Conservation (phyloP, 2,888 invertebrate genomes). For the Eupithecia abbreviata region DNA sequence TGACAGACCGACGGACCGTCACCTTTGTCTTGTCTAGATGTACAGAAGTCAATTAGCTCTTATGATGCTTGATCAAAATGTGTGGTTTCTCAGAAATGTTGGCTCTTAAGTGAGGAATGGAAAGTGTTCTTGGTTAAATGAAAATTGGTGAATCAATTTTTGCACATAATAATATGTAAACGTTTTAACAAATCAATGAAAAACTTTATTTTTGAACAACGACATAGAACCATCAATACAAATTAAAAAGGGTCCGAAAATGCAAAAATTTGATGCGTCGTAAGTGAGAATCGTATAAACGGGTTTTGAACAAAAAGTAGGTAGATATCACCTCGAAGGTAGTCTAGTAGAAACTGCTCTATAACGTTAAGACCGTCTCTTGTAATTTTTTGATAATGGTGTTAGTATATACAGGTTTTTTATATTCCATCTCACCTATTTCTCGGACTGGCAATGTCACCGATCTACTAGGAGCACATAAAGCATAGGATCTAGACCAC, state of each 20-base stretch:
- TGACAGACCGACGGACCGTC: constrained; percentile 18
- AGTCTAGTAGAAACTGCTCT: not conserved
- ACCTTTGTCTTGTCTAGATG: constrained; percentile 31
- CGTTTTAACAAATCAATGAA: not conserved
- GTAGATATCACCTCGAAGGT: not conserved
- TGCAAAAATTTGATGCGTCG: not conserved
- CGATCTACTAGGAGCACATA: constrained; percentile 32
- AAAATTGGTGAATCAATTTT: not conserved
- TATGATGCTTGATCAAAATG: constrained; percentile 2
- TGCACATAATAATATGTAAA: not conserved
- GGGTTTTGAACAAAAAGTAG: not conserved
- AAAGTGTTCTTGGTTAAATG: not conserved
- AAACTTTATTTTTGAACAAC: not conserved
- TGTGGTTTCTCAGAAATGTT: not conserved
- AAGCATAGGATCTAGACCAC: constrained; percentile 48
- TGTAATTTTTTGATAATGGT: not conserved
- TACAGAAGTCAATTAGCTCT: constrained; percentile 21
- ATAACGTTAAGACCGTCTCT: not conserved
- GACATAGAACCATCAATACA: not conserved
- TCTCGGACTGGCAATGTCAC: not conserved
- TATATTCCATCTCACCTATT: not conserved
- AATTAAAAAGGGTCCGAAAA: not conserved
- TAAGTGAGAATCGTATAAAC: not conserved
- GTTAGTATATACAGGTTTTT: too few relatives aligned
- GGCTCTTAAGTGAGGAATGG: not conserved